These are phyloP conservation scores for Opisthograptis luteolata DNA, from an alignment of 2,888 invertebrate genomes.

Conservation along the genomic window DNA sequence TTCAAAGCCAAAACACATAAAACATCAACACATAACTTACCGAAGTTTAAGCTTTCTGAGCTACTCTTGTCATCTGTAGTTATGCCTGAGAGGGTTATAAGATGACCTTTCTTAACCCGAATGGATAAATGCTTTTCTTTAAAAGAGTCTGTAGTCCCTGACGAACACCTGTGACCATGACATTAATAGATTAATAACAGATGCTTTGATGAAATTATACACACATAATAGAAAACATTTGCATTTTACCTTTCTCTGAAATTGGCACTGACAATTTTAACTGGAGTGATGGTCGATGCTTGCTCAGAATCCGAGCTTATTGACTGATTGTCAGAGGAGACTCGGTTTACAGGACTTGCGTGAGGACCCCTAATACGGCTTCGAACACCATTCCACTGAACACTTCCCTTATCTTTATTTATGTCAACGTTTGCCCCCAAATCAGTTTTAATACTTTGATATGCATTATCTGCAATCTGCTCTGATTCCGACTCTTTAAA, in stretches of 20 bases:
- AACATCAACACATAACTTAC: conserved; percentile 48
- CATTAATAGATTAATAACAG: conserved; percentile 11
- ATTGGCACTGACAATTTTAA: conserved; percentile 76
- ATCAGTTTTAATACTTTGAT: conserved; percentile 57
- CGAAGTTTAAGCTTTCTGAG: conserved; percentile 90
- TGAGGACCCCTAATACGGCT: conserved; percentile 64
- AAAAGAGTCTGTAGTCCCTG: conserved; percentile 66
- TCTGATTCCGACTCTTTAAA: conserved; percentile 87
- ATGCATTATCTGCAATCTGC: conserved; percentile 54
- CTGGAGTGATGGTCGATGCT: conserved; percentile 86
- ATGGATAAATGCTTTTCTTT: conserved; percentile 68
- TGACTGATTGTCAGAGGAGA: conserved; percentile 81
- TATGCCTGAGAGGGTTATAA: conserved; percentile 78
- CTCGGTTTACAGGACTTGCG: conserved; percentile 65
- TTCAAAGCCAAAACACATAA: too few relatives aligned
- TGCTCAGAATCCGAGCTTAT: conserved; percentile 91
- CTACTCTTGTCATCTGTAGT: conserved; percentile 89
- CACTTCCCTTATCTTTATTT: conserved; percentile 57
- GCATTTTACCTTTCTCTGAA: conserved; percentile 85
- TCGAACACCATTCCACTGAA: conserved; percentile 54
- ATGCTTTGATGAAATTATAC: conserved; percentile 11
- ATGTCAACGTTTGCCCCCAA: conserved; percentile 48
- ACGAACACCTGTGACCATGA: conserved; percentile 61
- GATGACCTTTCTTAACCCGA: conserved; percentile 68
- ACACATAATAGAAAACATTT: not conserved